Evolutionary conservation across 2,888 invertebrate species (phyloP), one percentile per base, ranked within the genome.

Genomic region (Glaucopsyche alexis): DNA sequence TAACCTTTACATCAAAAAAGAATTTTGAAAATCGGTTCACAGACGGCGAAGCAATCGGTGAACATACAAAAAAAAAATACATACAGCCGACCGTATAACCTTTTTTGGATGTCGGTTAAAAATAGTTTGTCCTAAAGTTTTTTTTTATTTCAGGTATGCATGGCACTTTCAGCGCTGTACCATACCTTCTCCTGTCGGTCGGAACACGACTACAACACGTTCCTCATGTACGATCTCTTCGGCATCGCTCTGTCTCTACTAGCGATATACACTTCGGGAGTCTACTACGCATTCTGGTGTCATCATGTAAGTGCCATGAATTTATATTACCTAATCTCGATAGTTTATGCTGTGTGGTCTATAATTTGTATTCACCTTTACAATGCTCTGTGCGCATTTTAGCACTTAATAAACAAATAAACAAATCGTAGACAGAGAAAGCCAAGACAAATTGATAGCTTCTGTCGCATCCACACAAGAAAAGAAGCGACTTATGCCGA

Each of bases 271-370:
- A 96, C 98, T 77, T 98, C 98, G 42, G 99, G 98, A 73, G 97
- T 99, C 78, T 98, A 99, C 89, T 98, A 98, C 86, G 98, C 98
- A 13, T 99, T 98, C 90, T 98, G 98, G 96, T 99, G 99, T 89
- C 96, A 98, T 86, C 95, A 95, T 91, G 98, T 98, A 93, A 95
- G 94, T 94, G 64, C 16, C 64, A 47, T 40, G 69, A 47, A 52
- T 69, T 69, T 67, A 52, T 45, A 71, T 60, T 71, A 19, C 11
- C 42, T 40, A 49, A 42, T 55, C 11, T 7, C 0, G 42, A 16
- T 16, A 8, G 8, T 8, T 50, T 42, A 19, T n/a, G 16, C 6
- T 49, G 40, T 42, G 60, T 19, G 71, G 71, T 71, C 71, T 29
- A 2, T 16, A 16, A 2, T 71, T 55, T 29, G 55, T 45, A 71